These are phyloP conservation scores for Euschistus heros DNA, from an alignment of 1,140 invertebrate species.

Conservation along the genomic window DNA sequence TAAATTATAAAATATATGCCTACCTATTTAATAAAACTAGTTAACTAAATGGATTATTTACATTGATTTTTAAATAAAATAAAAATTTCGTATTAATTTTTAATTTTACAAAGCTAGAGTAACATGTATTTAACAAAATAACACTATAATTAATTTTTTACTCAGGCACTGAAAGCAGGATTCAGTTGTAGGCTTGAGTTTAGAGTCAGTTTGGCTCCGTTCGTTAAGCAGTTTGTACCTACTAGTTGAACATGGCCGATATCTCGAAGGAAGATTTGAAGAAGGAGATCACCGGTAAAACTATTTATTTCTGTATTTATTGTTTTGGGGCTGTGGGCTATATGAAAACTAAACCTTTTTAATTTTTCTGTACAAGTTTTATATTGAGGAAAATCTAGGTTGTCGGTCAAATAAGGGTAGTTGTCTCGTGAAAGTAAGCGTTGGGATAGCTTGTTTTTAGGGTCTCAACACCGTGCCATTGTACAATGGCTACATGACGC, in stretches of 20 bases:
- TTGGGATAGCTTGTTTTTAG: slow-evolving; percentile 18
- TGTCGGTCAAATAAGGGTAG: slow-evolving; percentile 20
- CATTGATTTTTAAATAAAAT: too few relatives aligned
- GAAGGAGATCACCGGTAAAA: slow-evolving; percentile 57
- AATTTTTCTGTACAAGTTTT: slow-evolving; percentile 18
- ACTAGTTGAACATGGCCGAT: slow-evolving; percentile 45
- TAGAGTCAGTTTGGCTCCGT: slow-evolving; percentile 5
- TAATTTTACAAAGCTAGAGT: too few relatives aligned
- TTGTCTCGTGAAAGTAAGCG: slow-evolving; percentile 22
- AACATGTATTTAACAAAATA: too few relatives aligned
- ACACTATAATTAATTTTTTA: too few relatives aligned
- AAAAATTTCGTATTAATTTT: too few relatives aligned
- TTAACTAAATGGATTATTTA: too few relatives aligned
- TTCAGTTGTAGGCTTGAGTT: not conserved
- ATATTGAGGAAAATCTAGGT: slow-evolving; percentile 15
- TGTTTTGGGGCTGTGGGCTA: not conserved
- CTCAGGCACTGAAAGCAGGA: too few relatives aligned
- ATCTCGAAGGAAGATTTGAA: slow-evolving; percentile 55
- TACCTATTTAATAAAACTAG: too few relatives aligned
- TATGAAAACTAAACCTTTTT: slow-evolving; percentile 3
- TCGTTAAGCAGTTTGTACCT: slow-evolving; percentile 15
- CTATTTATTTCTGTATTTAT: slow-evolving; percentile 21
- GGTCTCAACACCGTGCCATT: slow-evolving; percentile 7
- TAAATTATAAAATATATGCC: too few relatives aligned
- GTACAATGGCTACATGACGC: slow-evolving; percentile 29